Evolutionary conservation across 2,113 vertebrate species (phyloP).

Genomic region (Orthonyx spaldingii): DNA sequence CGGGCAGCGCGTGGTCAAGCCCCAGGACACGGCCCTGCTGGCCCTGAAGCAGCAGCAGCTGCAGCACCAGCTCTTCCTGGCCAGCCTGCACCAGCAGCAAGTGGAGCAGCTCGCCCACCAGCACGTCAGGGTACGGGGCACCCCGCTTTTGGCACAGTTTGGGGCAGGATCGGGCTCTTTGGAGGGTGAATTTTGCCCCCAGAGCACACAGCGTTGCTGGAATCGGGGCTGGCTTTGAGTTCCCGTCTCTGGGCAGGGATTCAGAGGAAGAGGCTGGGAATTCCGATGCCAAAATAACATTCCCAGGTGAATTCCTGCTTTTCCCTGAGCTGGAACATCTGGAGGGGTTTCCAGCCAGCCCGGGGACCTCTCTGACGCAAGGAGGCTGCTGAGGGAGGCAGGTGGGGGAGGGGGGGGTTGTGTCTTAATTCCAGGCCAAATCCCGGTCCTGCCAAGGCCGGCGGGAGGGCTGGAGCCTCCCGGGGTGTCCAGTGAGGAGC

Average conservation of each 20-base stretch:
- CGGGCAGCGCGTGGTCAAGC: constrained; percentile 76
- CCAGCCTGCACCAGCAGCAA: constrained; percentile 80
- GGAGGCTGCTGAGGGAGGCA: neutral
- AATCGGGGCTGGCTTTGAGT: neutral
- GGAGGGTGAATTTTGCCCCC: neutral
- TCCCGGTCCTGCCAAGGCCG: neutral
- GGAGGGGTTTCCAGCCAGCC: neutral
- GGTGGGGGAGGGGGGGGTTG: neutral
- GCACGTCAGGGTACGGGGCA: constrained; percentile 64
- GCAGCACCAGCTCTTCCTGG: constrained; percentile 76
- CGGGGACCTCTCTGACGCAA: neutral
- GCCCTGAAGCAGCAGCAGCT: constrained; percentile 78
- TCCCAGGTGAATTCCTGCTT: neutral
- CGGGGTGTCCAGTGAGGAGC: neutral
- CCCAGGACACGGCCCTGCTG: constrained; percentile 77
- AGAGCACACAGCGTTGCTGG: neutral
- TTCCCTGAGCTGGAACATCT: neutral
- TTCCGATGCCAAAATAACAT: neutral
- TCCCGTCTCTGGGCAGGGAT: neutral
- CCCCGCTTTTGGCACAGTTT: accelerated
- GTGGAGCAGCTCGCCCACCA: constrained; percentile 70
- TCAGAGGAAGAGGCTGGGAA: neutral
- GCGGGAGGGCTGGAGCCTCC: neutral
- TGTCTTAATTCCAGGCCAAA: neutral
- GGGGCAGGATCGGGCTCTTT: accelerated